Percentiles rank a stretch among this genome's conserved stretches.
Evolutionary conservation across 2,113 vertebrate species (phyloP).

Genomic region (Etheostoma spectabile): DNA sequence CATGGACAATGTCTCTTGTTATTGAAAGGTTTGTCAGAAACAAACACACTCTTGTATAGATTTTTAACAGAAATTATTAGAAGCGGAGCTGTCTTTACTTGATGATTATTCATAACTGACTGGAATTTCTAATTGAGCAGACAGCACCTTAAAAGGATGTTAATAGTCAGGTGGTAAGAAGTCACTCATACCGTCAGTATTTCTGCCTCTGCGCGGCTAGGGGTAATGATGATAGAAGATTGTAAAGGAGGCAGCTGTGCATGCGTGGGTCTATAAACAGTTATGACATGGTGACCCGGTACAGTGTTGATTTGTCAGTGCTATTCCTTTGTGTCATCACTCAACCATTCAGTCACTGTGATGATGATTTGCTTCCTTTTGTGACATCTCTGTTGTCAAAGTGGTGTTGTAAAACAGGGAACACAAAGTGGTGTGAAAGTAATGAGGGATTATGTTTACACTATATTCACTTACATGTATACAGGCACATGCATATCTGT

Average conservation of each 20-base stretch:
- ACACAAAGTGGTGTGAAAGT: slow-evolving; percentile 50
- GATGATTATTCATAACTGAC: slow-evolving; percentile 16
- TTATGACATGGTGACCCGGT: slow-evolving; percentile 61
- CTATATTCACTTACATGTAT: slow-evolving; percentile 30
- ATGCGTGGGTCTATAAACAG: slow-evolving; percentile 63
- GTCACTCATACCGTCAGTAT: slow-evolving; percentile 28
- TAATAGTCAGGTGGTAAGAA: slow-evolving; percentile 42
- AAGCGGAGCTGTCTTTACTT: not conserved
- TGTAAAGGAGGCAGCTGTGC: slow-evolving; percentile 70
- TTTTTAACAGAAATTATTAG: not conserved
- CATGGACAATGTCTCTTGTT: not conserved
- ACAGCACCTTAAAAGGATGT: slow-evolving; percentile 28
- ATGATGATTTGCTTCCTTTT: slow-evolving; percentile 64
- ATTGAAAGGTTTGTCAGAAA: not conserved
- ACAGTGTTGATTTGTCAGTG: slow-evolving; percentile 68
- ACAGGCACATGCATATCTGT: slow-evolving; percentile 36
- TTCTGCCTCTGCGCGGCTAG: not conserved
- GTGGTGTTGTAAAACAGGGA: slow-evolving; percentile 33
- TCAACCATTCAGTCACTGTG: slow-evolving; percentile 46
- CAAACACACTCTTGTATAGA: not conserved
- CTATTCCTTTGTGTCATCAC: slow-evolving; percentile 65
- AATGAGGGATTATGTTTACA: slow-evolving; percentile 38
- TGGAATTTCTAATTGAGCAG: slow-evolving; percentile 16
- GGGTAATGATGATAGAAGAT: slow-evolving; percentile 59
- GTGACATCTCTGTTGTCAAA: slow-evolving; percentile 59